Evolutionary conservation across 2,797 vertebrate species (phyloP).

Genomic region (Pantherophis alleghaniensis): DNA sequence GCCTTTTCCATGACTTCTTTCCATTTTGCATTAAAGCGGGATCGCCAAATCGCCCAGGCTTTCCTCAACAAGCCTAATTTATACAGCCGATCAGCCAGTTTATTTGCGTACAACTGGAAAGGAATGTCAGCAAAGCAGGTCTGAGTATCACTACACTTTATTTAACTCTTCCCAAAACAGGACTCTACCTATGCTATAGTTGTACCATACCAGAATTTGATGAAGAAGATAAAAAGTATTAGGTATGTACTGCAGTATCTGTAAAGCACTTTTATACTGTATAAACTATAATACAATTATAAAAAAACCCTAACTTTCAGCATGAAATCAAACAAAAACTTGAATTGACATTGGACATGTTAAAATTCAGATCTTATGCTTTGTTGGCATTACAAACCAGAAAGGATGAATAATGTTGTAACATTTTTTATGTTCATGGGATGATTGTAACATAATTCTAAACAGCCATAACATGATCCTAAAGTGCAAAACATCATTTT

Average conservation of each 20-base stretch:
- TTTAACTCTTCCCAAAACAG: not conserved
- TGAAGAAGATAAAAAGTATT: not conserved
- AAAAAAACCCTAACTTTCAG: not conserved
- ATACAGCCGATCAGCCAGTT: slow-evolving; percentile 81
- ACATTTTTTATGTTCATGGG: not conserved
- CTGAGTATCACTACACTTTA: not conserved
- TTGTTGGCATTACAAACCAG: not conserved
- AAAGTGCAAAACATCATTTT: not conserved
- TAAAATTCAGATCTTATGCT: not conserved
- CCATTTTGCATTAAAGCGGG: slow-evolving; percentile 80
- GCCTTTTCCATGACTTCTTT: slow-evolving; percentile 85
- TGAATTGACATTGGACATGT: not conserved
- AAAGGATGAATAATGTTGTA: not conserved
- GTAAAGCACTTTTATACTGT: not conserved
- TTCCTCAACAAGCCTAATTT: slow-evolving; percentile 82
- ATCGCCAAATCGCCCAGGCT: slow-evolving; percentile 85
- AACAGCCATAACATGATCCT: not conserved
- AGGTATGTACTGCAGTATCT: not conserved
- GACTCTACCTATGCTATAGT: not conserved
- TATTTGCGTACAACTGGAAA: slow-evolving; percentile 72
- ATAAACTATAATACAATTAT: not conserved
- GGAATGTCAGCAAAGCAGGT: slow-evolving; percentile 5
- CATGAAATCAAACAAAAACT: not conserved
- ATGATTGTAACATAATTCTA: not conserved
- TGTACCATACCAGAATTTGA: not conserved